phyloP scores from a whole-genome alignment of 2,888 invertebrate species.

The Thyatira batis region DNA sequence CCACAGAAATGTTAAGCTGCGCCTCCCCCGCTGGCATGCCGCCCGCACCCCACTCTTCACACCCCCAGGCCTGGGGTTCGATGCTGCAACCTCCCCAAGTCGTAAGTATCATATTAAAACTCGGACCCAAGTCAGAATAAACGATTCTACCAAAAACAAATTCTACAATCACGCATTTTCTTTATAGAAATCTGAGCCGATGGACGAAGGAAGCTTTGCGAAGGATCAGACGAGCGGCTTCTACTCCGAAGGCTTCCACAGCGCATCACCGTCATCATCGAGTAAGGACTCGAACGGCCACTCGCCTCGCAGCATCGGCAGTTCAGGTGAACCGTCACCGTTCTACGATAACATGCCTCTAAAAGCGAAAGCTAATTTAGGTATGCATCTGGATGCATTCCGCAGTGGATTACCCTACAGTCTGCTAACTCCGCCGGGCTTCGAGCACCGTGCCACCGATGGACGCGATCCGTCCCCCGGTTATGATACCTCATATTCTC shows the following conservation, averaged over 20 bases:
- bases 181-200: slow-evolving; percentile 83
- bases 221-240: slow-evolving; percentile 84
- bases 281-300: slow-evolving; percentile 77
- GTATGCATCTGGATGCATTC: slow-evolving; percentile 67
- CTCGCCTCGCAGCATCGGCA: slow-evolving; percentile 75
- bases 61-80: slow-evolving; percentile 61
- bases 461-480: slow-evolving; percentile 61
- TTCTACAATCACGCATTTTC: slow-evolving; percentile 27
- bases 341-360: slow-evolving; percentile 68
- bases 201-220: slow-evolving; percentile 67
- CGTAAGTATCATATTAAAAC: slow-evolving; percentile 46
- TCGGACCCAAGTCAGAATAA: neutral
- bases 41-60: slow-evolving; percentile 61
- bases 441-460: slow-evolving; percentile 62
- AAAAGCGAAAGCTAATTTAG: slow-evolving; percentile 72
- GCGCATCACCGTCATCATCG: slow-evolving; percentile 83
- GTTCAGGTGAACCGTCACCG: slow-evolving; percentile 63
- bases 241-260: slow-evolving; percentile 83
- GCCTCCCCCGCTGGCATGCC: slow-evolving; percentile 75
- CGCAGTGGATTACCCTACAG: slow-evolving; percentile 80
- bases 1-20: slow-evolving; percentile 71
- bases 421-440: slow-evolving; percentile 84
- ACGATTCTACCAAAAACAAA: neutral
- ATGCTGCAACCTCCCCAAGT: slow-evolving; percentile 62
- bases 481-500: slow-evolving; percentile 60